phyloP scores from a whole-genome alignment of 1,140 invertebrate species.

The Plutomurus gul region DNA sequence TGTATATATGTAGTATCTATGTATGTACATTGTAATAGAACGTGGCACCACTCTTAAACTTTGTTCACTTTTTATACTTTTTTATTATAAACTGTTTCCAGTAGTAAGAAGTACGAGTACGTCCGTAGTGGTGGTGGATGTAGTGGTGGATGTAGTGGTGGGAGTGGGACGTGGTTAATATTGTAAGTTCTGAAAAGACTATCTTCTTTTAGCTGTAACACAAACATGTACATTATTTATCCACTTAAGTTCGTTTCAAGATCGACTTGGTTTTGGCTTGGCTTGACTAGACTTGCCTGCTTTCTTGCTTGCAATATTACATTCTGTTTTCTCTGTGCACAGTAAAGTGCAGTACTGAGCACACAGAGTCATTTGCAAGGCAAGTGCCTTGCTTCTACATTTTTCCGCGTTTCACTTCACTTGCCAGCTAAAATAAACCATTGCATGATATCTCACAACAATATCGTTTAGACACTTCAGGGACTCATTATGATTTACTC shows the following conservation, averaged over 20 bases:
- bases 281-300: background rate
- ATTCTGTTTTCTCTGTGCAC: background rate
- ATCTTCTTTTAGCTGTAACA: background rate
- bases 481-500: conserved; percentile 24
- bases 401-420: background rate
- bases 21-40: too few relatives aligned
- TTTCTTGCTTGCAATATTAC: background rate
- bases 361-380: background rate
- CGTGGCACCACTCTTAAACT: too few relatives aligned
- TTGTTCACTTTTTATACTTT: too few relatives aligned
- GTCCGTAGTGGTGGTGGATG: too few relatives aligned
- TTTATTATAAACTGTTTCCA: too few relatives aligned
- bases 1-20: too few relatives aligned
- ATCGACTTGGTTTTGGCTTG: background rate
- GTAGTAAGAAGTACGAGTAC: too few relatives aligned
- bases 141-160: too few relatives aligned
- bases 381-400: background rate
- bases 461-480: conserved; percentile 22
- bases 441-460: background rate
- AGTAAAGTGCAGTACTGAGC: too few relatives aligned
- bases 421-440: background rate
- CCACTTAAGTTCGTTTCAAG: background rate
- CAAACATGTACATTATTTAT: conserved; percentile 13
- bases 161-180: too few relatives aligned
- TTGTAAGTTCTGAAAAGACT: background rate